Evolutionary conservation across 2,888 invertebrate species (phyloP), one percentile per base, ranked within the genome.

Genomic region (Papilio elwesi): DNA sequence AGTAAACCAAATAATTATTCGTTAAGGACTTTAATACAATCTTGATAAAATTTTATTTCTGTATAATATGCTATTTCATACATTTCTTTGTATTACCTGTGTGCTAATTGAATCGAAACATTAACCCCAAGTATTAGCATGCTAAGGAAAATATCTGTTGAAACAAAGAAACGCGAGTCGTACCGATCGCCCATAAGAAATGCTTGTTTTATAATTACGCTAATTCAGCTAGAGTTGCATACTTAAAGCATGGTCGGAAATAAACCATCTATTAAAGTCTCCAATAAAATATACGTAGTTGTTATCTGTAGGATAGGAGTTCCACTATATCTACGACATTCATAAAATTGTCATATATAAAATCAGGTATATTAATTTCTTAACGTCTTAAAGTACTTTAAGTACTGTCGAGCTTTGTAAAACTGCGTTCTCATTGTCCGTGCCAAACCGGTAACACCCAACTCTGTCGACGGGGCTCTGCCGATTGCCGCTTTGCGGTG

Each of bases 401-500:
- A 43, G 43, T 43, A 62, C 43, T 43, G n/a, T 65, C 55, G 55
- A 70, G 65, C 36, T 66, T 63, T 64, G 55, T 43, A 43, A 48
- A 66, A 38, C 70, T 51, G 26, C 70, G 55, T 38, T 70, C 70
- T 49, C 63, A 48, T 65, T 49, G 53, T 70, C 43, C 48, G 65
- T 26, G 51, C 15, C 26, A 68, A 66, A 51, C 49, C 51, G 65
- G 66, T 66, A 16, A 38, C 71, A 16, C 43, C 71, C 51, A 51
- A 38, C 71, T 16, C 15, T 57, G 11, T 38, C 51, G 51, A 66
- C 65, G 65, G 57, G 43, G 49, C 36, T 49, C 26, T 49, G 71
- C 43, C 66, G 71, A 66, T 59, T 71, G 71, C 71, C 65, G 65
- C 66, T 65, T 66, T 66, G 65, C 71, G 65, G 65, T 59, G 71